Evolutionary conservation across 2,888 invertebrate genomes (phyloP), one percentile per base, ranked within the genome.

Genomic region (Lamproptera curius): DNA sequence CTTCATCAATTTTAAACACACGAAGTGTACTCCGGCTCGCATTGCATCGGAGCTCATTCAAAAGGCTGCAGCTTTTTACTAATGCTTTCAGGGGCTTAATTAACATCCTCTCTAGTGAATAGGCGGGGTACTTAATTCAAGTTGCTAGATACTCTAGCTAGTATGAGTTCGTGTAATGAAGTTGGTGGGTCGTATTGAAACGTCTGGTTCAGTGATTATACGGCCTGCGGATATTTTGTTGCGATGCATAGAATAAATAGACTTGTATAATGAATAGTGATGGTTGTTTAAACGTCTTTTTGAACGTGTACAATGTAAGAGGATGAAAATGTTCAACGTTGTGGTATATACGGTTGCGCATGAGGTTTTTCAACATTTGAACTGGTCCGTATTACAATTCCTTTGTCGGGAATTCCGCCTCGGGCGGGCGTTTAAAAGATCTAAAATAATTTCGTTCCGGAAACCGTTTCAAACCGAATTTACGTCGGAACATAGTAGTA

Each of bases 1-100:
- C 65, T 73, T 67, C 70, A 76, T 76, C 67, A 72, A 69, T 70
- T 72, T 69, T 67, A 68, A 73, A 68, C 62, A 67, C 58, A 63
- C 63, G 62, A 58, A 55, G 57, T 53, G 51, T 48, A 47, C 46
- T 39, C 57, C 50, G 56, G 63, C 65, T 65, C 62, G 63, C 69
- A 66, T 62, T 67, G 66, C 64, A 67, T 59, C 58, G 58, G 49
- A 63, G 67, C 61, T 62, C 67, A 69, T 73, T 78, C 73, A 76
- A 74, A 75, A 71, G 65, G 65, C 67, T 63, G 55, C 55, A 63
- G 72, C 76, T 83, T 84, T 84, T 83, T 76, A 76, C 75, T 79
- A 77, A 82, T 78, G 76, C 79, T 79, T 77, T 73, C 75, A 76
- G 69, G 63, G 58, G 68, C 73, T 80, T 82, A 84, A 84, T 85